Percentiles rank a stretch among this genome's conserved stretches.
Evolutionary conservation across 1,140 invertebrate genomes (phyloP).

Genomic region (Bombus superbus): DNA sequence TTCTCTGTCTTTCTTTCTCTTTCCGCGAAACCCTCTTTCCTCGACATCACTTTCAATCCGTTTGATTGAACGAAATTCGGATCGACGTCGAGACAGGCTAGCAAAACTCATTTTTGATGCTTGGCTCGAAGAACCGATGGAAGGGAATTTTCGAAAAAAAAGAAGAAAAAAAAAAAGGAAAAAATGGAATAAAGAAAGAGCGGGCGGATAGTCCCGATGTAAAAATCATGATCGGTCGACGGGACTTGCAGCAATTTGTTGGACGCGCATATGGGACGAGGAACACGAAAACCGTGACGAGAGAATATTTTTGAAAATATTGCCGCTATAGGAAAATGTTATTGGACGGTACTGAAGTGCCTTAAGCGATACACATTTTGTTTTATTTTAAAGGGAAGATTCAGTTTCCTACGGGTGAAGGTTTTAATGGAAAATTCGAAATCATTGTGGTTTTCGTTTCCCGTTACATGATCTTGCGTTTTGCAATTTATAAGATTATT

Average conservation of each 20-base stretch:
- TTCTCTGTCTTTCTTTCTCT: neutral
- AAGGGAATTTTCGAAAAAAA: neutral
- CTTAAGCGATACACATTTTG: neutral
- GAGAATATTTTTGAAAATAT: neutral
- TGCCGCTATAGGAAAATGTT: neutral
- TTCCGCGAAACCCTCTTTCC: neutral
- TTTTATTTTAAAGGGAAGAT: neutral
- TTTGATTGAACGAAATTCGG: slow-evolving; percentile 44
- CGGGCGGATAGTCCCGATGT: neutral
- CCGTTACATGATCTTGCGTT: neutral
- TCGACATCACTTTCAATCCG: slow-evolving; percentile 27
- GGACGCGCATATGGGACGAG: neutral
- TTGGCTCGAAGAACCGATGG: neutral
- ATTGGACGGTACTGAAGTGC: neutral
- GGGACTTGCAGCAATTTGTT: neutral
- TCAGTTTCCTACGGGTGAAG: neutral
- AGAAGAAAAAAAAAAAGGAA: neutral
- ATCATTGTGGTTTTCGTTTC: neutral
- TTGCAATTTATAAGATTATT: neutral
- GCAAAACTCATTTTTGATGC: slow-evolving; percentile 11
- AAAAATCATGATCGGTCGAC: neutral
- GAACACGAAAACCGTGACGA: neutral
- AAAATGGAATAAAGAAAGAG: no score
- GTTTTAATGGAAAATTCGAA: neutral
- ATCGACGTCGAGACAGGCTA: slow-evolving; percentile 12